Evolutionary conservation across 2,797 vertebrate genomes (phyloP), one percentile per base, ranked within the genome.

Genomic region (Alectoris magna): DNA sequence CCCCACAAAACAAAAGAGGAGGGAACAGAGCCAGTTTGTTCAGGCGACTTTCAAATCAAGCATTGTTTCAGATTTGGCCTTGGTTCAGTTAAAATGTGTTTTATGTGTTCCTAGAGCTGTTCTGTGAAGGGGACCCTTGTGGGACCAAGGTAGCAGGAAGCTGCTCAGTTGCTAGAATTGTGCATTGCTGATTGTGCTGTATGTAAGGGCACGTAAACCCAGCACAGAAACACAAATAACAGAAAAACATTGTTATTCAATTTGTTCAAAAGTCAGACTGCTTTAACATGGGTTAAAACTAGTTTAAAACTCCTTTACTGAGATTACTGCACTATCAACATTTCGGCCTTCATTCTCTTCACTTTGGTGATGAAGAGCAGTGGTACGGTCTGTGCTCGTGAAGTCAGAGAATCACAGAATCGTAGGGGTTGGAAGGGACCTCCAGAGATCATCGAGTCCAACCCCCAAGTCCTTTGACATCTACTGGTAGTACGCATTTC

Each of bases 31-130:
- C 77, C 88, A 87, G 49, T 87, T 93, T 87, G 46, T 79, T 84
- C 74, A 58, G 85, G 83, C 87, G 67, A 39, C 36, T 81, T 82
- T 91, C 48, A 84, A 43, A 84, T 22, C 53, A 58, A 3, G 48
- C 55, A 93, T 91, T 96, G 95, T 96, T 94, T 90, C 1, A 2
- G 38, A 39, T 71, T 90, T 93, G 93, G 91, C 81, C 23, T 74
- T 62, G 67, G 55, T 63, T 79, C 91, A 66, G 27, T 0, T 60
- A 46, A 93, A 90, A 90, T 59, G 51, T 0, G 0, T 43, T 79
- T 62, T n/a, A 21, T 22, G 48, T 62, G 56, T 60, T 91, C 70
- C 53, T 88, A 31, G 64, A 77, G 41, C 80, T 68, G 80, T 76
- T 41, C 6, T 5, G 7, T 17, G 44, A 63, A 84, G 43, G 63